Base-by-base conservation (phyloP, 1,140 invertebrate genomes). In the Conus betulinus region DNA sequence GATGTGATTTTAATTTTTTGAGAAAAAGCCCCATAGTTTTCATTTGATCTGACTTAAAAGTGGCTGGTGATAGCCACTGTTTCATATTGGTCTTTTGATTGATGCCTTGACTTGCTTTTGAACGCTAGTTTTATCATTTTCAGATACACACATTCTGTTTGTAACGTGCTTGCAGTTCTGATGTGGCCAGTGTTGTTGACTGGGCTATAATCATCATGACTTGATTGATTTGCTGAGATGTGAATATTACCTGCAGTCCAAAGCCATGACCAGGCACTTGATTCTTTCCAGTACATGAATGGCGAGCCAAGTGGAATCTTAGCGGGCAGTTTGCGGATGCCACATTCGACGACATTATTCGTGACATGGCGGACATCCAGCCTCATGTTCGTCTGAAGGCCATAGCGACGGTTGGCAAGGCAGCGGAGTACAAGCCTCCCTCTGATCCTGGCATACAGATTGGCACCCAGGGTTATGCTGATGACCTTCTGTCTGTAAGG, bases 321-420 rank as follows among this genome's bases (percentile, higher is more conserved):
- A 91, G 92, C 89, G 92, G 92, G 52, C 93, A 94, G 89, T 95
- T 92, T 90, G 91, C 90, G 20, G 95, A 95, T 90, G 93, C 93
- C 81, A 94, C 92, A 15, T 91, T 92, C 5, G 92, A 94, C 87
- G 94, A 95, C 79, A 91, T 95, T 55, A 93, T 95, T 13, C 86
- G 89, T 51, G 95, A 95, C 90, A 95, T 95, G 94, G 92, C 92
- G 5, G 94, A 95, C 89, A 94, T 95, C 27, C 95, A 95, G 86
- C 88, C 94, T 8, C 94, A 95, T 90, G 93, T 95, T 23, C 87
- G 94, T 63, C 89, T 95, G 8, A 94, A 94, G 88, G 93, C 94
- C 27, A 93, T 95, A 63, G 92, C 92, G 1, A 95, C 94, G 10
- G 88, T 92, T 17, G 93, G 92, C n/a, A 93, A 94, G 84, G 94